Evolutionary conservation across 2,888 invertebrate species (phyloP).

Genomic region (Leptogaster cylindrica): DNA sequence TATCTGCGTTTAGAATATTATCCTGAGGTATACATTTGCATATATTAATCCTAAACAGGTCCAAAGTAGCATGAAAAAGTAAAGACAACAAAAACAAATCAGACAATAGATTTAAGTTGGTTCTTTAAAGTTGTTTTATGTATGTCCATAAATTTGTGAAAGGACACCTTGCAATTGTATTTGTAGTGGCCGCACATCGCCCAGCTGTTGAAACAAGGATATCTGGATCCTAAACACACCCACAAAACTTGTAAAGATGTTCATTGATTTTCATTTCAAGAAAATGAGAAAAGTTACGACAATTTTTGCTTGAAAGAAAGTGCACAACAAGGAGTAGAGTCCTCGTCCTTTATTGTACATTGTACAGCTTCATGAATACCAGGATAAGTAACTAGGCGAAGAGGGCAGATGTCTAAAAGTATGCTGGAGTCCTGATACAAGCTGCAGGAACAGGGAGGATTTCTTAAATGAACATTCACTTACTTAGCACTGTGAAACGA

Average conservation of each 20-base stretch:
- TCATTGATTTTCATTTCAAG: conserved; percentile 33
- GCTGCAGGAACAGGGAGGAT: not conserved
- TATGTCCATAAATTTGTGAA: too few species aligned
- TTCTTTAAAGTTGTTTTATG: too few species aligned
- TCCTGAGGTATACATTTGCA: too few species aligned
- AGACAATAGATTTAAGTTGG: too few species aligned
- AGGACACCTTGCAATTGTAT: too few species aligned
- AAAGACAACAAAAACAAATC: too few species aligned
- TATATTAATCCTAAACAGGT: too few species aligned
- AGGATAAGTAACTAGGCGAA: not conserved
- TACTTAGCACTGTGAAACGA: not conserved
- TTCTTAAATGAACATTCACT: conserved; percentile 9
- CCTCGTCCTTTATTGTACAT: not conserved
- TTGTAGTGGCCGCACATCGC: too few species aligned
- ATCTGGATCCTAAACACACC: not conserved
- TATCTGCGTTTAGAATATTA: too few species aligned
- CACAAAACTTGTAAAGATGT: not conserved
- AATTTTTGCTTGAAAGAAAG: not conserved
- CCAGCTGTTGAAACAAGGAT: not conserved
- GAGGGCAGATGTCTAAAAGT: not conserved
- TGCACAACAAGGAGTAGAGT: not conserved
- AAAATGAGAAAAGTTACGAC: conserved; percentile 32
- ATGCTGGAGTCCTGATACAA: conserved; percentile 1
- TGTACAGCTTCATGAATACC: conserved; percentile 12
- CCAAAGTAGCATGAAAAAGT: too few species aligned